Evolutionary conservation across 2,797 vertebrate genomes (phyloP).

Genomic region (Eulemur coronatus): DNA sequence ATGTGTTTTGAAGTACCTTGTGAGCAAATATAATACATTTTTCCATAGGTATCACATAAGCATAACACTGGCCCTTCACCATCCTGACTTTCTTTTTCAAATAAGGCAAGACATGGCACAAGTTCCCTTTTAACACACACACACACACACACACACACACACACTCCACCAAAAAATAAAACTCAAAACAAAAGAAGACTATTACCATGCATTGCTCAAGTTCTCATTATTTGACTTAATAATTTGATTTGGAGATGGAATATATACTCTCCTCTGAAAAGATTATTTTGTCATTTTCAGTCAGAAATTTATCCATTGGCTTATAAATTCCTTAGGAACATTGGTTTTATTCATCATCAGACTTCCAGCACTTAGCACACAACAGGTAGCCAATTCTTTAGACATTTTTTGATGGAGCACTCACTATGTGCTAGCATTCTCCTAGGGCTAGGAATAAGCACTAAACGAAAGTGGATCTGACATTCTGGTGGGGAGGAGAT

Average conservation of each 20-base stretch:
- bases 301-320: not conserved
- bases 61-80: not conserved
- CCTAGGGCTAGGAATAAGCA: not conserved
- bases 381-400: not conserved
- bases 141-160: too few relatives aligned
- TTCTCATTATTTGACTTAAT: not conserved
- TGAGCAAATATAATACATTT: not conserved
- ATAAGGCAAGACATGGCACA: not conserved
- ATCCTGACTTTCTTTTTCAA: not conserved
- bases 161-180: too few relatives aligned
- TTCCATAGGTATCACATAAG: not conserved
- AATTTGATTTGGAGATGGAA: not conserved
- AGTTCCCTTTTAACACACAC: not conserved
- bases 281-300: not conserved
- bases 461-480: not conserved
- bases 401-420: not conserved
- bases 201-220: not conserved
- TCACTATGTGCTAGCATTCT: not conserved
- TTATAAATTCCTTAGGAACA: not conserved
- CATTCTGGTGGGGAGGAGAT: not conserved
- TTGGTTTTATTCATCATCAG: not conserved
- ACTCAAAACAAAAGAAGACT: not conserved
- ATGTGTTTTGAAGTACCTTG: not conserved
- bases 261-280: not conserved
- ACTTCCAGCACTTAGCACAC: not conserved